Conservation (phyloP, 2,797 vertebrate species). For the Pachyuromys duprasi region DNA sequence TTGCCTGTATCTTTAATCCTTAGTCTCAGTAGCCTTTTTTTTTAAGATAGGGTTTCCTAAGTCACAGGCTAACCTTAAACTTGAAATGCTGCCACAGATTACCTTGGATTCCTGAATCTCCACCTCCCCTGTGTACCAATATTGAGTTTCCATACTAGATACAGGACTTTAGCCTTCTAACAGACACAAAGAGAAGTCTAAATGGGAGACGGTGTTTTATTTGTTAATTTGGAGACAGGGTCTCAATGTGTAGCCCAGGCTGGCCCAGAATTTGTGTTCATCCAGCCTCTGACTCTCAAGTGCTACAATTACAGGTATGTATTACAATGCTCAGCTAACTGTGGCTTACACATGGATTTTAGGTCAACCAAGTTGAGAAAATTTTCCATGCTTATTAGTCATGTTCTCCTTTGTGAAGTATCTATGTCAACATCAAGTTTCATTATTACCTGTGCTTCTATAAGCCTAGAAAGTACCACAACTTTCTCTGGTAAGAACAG, state of each 20-base stretch:
- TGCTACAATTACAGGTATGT: background rate
- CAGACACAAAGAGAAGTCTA: slow-evolving; percentile 4
- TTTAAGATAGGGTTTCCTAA: background rate
- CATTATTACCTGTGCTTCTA: no score
- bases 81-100: background rate
- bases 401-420: slow-evolving; percentile 31
- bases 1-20: background rate
- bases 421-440: slow-evolving; percentile 21
- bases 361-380: slow-evolving; percentile 51
- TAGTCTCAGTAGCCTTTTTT: background rate
- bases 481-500: no score
- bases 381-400: background rate
- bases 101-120: background rate
- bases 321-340: background rate
- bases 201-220: background rate
- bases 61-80: background rate
- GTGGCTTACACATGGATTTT: slow-evolving; percentile 52
- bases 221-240: background rate
- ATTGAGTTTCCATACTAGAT: background rate
- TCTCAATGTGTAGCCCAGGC: background rate
- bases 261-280: background rate
- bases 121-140: background rate
- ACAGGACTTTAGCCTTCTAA: background rate
- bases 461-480: no score
- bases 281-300: background rate